These are phyloP conservation scores for Globodera rostochiensis DNA, from an alignment of 1,140 invertebrate species.

Conservation along the genomic window DNA sequence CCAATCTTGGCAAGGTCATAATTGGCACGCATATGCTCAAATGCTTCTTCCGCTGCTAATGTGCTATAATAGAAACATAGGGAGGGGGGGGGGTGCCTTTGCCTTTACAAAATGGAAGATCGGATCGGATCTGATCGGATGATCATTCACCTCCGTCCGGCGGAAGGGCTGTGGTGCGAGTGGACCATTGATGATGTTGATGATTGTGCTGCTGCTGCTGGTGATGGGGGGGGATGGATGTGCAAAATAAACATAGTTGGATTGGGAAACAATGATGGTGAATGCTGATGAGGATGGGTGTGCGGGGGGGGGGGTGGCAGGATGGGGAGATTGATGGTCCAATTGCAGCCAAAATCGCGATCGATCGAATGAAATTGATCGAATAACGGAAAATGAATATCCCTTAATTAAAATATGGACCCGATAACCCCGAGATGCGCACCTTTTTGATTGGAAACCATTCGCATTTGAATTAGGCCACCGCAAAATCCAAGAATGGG, in stretches of 20 bases:
- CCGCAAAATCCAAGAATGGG: too few species aligned
- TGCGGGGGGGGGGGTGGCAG: too few species aligned
- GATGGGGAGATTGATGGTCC: not conserved
- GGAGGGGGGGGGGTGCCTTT: not conserved
- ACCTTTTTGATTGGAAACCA: too few species aligned
- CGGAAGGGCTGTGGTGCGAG: not conserved
- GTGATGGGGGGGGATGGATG: not conserved
- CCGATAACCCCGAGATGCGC: too few species aligned
- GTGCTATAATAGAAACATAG: not conserved
- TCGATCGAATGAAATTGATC: not conserved
- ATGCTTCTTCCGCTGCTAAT: too few species aligned
- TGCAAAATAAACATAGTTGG: slow-evolving; percentile 1
- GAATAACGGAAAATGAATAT: too few species aligned
- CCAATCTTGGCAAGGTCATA: too few species aligned
- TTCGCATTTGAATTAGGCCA: too few species aligned
- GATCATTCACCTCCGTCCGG: not conserved
- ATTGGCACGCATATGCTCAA: too few species aligned
- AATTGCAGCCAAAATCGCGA: not conserved
- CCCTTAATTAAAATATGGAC: too few species aligned
- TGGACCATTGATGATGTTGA: not conserved
- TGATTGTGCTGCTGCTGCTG: not conserved
- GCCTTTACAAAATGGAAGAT: not conserved
- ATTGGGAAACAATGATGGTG: slow-evolving; percentile 2
- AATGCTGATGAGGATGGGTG: not conserved
- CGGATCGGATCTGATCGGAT: not conserved